Percentiles rank a stretch among this genome's conserved stretches.
phyloP scores from a whole-genome alignment of 1,140 invertebrate species.

The Temnothorax longispinosus region DNA sequence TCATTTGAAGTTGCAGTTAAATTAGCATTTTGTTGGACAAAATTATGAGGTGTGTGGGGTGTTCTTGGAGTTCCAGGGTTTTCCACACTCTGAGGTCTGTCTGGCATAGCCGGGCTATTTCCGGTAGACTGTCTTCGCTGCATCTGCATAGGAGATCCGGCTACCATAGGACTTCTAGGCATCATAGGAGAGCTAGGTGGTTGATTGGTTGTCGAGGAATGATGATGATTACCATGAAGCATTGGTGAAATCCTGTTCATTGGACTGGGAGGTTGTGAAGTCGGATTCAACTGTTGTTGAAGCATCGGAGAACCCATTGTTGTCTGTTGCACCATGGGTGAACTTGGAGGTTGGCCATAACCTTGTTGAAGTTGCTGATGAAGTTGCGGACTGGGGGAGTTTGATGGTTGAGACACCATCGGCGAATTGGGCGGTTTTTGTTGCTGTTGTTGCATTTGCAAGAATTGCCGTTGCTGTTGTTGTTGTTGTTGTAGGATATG shows the following conservation, averaged over 20 bases:
- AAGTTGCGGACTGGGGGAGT: conserved; percentile 86
- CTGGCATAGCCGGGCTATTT: conserved; percentile 87
- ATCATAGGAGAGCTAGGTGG: conserved; percentile 87
- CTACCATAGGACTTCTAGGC: conserved; percentile 86
- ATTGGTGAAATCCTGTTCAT: conserved; percentile 84
- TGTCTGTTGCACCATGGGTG: conserved; percentile 87
- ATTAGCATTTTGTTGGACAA: conserved; percentile 76
- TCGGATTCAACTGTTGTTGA: conserved; percentile 84
- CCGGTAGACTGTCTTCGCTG: conserved; percentile 86
- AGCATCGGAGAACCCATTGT: conserved; percentile 87
- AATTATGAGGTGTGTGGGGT: conserved; percentile 80
- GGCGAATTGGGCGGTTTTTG: conserved; percentile 86
- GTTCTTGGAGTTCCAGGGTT: conserved; percentile 87
- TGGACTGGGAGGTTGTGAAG: conserved; percentile 84
- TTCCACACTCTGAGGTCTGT: conserved; percentile 87
- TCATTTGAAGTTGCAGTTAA: conserved; percentile 77
- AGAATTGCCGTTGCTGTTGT: conserved; percentile 78
- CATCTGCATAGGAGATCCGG: conserved; percentile 87
- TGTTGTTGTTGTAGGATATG: conserved; percentile 83
- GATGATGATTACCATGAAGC: conserved; percentile 82
- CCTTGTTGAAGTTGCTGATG: conserved; percentile 86
- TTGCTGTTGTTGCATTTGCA: conserved; percentile 80
- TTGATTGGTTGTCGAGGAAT: conserved; percentile 79
- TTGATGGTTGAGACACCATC: conserved; percentile 86
- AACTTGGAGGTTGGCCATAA: conserved; percentile 87